Evolutionary conservation across 1,140 invertebrate species (phyloP), one percentile per base, ranked within the genome.

Genomic region (Meloidogyne floridensis): DNA sequence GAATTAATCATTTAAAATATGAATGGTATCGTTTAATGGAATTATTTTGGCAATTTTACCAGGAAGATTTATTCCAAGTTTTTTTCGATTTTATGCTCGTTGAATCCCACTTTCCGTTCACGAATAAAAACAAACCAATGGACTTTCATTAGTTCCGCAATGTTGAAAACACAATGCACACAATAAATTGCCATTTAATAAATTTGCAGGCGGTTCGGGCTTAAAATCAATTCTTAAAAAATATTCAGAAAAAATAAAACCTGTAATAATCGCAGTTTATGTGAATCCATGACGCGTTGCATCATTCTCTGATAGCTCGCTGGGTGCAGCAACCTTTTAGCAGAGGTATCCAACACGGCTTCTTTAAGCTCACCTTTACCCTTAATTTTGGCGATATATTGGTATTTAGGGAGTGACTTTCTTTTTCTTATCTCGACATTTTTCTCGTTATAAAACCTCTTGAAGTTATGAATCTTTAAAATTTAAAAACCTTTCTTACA

Each of bases 291-390:
- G 2, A 47, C 47, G 15, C 76, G 76, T 78, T 59, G 59, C 76
- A 78, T 78, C 76, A 78, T 78, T 8, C 76, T 43, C n/a, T 70
- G 51, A 69, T 78, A 78, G 43, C 76, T 69, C 10, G 76, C 51
- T 15, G 76, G 56, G 11, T 78, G 76, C 8, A 78, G 15, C 65
- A 18, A 18, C 10, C 47, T 10, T n/a, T 70, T 70, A 11, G 54
- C n/a, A 70, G 10, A 5, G 15, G 54, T 47, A n/a, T 78, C n/a
- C 43, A 78, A 78, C 54, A 70, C 2, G 18, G 76, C 53, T 56
- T 78, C 76, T 69, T 78, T 78, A 43, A 78, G 15, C 11, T 78
- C 76, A n/a, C 69, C 32, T 7, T 51, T 53, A 0, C 13, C 43
- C 74, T 75, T 4, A 75, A 75, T 56, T 75, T 51, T 8, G 9